These are phyloP conservation scores for Turritopsis rubra DNA, from an alignment of 30 jellyfish, hydroid and myxozoan species.

Conservation along the genomic window DNA sequence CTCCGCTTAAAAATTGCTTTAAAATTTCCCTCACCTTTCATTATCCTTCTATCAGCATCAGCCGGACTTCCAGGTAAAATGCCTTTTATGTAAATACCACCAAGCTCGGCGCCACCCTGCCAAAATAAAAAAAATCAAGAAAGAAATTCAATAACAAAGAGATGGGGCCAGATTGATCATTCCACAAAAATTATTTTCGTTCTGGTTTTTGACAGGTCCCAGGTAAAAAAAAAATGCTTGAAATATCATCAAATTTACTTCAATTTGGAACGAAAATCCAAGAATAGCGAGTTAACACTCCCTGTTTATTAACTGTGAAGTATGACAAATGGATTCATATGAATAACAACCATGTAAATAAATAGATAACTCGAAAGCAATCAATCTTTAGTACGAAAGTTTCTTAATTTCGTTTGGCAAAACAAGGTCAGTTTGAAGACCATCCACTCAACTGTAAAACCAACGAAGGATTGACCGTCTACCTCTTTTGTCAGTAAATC, in stretches of 20 bases:
- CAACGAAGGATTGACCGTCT: background rate
- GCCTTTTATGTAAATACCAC: conserved; percentile 88
- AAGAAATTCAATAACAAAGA: no score
- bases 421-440: background rate
- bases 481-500: background rate
- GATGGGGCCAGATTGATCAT: no score
- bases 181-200: no score
- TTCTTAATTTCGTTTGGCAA: background rate
- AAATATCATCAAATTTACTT: background rate
- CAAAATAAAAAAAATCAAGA: background rate
- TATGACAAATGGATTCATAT: no score
- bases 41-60: conserved; percentile 43
- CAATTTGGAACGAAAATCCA: background rate
- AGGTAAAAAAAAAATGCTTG: no score
- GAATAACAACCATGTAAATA: no score
- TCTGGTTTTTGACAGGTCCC: no score
- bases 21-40: conserved; percentile 80
- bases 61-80: conserved; percentile 88
- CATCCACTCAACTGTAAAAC: background rate
- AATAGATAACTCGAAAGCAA: no score
- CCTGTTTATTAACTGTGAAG: no score
- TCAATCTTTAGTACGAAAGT: no score
- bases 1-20: no score
- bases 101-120: conserved; percentile 84
- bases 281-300: no score